phyloP scores from a whole-genome alignment of 2,797 vertebrate species.

The Todus mexicanus region DNA sequence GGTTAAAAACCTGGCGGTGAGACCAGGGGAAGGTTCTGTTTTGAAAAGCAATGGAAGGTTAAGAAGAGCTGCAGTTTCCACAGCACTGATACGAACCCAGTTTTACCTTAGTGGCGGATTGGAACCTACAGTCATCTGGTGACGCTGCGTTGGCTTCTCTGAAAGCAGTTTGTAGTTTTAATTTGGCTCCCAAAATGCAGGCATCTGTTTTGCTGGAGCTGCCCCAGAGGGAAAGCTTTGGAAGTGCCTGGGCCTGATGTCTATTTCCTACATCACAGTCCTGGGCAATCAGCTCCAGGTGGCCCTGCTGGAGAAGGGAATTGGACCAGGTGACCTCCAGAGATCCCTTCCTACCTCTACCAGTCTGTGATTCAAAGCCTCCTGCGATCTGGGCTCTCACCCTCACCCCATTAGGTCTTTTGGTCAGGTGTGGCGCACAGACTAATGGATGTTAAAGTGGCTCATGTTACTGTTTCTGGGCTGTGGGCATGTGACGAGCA shows the following conservation, averaged over 20 bases:
- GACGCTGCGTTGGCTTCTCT: not conserved
- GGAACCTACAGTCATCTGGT: not conserved
- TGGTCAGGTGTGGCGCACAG: not conserved
- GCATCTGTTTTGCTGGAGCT: accelerated
- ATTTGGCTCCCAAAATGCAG: not conserved
- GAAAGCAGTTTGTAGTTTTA: not conserved
- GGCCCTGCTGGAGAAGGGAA: not conserved
- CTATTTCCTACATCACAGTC: accelerated
- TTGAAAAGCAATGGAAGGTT: not conserved
- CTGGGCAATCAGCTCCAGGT: not conserved
- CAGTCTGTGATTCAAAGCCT: not conserved
- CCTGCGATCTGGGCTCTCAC: not conserved
- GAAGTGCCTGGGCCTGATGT: not conserved
- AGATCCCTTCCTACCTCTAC: not conserved
- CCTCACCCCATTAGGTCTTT: not conserved
- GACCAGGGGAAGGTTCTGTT: not conserved
- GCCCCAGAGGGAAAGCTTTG: not conserved
- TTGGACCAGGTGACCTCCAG: not conserved
- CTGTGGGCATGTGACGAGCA: not conserved
- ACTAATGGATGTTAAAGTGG: too few species aligned
- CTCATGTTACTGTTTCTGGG: not conserved
- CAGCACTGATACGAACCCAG: not conserved
- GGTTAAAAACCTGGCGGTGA: not conserved
- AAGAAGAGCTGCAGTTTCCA: not conserved
- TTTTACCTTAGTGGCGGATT: not conserved